Conservation (phyloP, 92 coral and sea anemone species). For the Phymanthus crucifer region DNA sequence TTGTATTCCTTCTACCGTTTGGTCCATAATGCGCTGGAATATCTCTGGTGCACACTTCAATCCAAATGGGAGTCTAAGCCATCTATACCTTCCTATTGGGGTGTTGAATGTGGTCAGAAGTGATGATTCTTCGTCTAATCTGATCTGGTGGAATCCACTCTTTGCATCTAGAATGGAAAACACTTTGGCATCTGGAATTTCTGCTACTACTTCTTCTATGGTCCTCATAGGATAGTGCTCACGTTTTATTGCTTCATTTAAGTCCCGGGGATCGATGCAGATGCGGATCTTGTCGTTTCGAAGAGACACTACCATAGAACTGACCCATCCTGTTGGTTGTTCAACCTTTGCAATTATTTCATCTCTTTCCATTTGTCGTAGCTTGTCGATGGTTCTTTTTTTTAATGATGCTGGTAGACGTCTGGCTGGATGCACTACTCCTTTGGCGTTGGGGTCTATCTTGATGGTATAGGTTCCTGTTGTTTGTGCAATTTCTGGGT, state of each 20-base stretch:
- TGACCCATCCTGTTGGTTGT: conserved; percentile 43
- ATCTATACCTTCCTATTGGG: conserved; percentile 29
- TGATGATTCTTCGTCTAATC: conserved; percentile 5
- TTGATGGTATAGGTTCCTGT: conserved; percentile 31
- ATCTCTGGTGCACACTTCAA: conserved; percentile 32
- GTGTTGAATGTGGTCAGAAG: conserved; percentile 24
- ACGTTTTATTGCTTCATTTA: conserved; percentile 24
- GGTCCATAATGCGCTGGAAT: conserved; percentile 38
- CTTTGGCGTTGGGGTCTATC: conserved; percentile 16
- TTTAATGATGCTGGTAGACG: conserved; percentile 10
- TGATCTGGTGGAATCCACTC: conserved; percentile 20
- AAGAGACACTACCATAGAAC: conserved; percentile 36
- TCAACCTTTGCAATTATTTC: conserved; percentile 33
- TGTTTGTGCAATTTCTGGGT: conserved; percentile 10
- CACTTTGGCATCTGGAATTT: conserved; percentile 28
- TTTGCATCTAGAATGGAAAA: conserved; percentile 15
- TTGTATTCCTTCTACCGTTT: conserved; percentile 46
- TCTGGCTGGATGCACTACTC: conserved; percentile 15
- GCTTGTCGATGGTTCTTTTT: conserved; percentile 23
- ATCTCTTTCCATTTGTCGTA: conserved; percentile 15
- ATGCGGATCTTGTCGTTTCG: conserved; percentile 38
- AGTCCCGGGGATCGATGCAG: conserved; percentile 34
- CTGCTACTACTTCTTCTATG: conserved; percentile 22
- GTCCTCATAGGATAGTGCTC: conserved; percentile 14
- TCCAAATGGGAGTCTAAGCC: conserved; percentile 37